A percentile compares a stretch with the other conserved stretches of the same genome.
Conservation (phyloP, 2,113 vertebrate species). For the Hypomesus transpacificus region DNA sequence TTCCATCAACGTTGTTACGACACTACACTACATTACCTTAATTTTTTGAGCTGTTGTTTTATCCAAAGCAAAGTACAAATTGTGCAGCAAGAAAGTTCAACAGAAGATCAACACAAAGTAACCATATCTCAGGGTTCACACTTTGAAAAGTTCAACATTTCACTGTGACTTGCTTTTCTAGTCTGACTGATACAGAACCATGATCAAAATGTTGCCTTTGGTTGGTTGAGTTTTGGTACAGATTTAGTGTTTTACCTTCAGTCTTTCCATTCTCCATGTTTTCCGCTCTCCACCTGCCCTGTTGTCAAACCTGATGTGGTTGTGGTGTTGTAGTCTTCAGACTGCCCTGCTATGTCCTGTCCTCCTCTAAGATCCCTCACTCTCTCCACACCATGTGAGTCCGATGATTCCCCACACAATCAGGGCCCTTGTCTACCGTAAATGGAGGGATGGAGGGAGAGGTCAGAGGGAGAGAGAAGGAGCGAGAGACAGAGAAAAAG, state of each 20-base stretch:
- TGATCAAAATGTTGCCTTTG: not conserved
- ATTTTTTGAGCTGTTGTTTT: too few relatives aligned
- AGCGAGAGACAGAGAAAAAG: too few relatives aligned
- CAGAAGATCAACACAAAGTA: too few relatives aligned
- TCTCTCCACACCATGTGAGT: conserved; percentile 73
- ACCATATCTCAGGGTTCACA: too few relatives aligned
- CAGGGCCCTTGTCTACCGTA: conserved; percentile 67
- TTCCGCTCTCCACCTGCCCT: not conserved
- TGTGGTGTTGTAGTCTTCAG: not conserved
- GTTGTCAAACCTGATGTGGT: not conserved
- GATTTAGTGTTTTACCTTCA: conserved; percentile 55
- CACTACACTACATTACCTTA: too few relatives aligned
- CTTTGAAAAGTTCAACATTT: too few relatives aligned
- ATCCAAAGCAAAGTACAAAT: too few relatives aligned
- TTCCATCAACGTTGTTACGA: too few relatives aligned
- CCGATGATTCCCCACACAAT: conserved; percentile 72
- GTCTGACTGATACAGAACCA: not conserved
- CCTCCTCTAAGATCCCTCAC: conserved; percentile 41
- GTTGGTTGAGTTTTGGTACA: not conserved
- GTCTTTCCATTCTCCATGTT: conserved; percentile 60
- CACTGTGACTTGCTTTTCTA: not conserved
- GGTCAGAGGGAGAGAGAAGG: conserved; percentile 41
- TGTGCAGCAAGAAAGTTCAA: too few relatives aligned
- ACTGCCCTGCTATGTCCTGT: conserved; percentile 3
- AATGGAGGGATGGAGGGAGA: conserved; percentile 46